Percentiles rank a stretch among this genome's conserved stretches.
Evolutionary conservation across 1,140 invertebrate genomes (phyloP).

Genomic region (Drosophila grimshawi): DNA sequence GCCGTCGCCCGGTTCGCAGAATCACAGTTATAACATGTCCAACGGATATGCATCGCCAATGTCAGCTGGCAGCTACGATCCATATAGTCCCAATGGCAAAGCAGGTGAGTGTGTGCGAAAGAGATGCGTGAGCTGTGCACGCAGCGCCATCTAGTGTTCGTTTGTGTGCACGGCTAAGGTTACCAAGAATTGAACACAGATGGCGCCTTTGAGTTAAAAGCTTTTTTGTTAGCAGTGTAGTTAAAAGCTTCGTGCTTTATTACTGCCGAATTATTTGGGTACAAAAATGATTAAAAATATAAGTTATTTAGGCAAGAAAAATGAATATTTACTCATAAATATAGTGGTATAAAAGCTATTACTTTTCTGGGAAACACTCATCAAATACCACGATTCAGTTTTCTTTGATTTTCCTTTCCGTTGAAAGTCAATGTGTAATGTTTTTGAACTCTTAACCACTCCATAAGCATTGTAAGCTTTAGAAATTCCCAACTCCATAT

Average conservation of each 20-base stretch:
- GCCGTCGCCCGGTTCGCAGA: slow-evolving; percentile 86
- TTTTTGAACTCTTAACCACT: too few relatives aligned
- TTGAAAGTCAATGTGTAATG: too few relatives aligned
- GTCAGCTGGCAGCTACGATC: slow-evolving; percentile 93
- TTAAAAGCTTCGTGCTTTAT: background rate
- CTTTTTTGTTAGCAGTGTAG: background rate
- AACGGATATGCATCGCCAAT: slow-evolving; percentile 93
- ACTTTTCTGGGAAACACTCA: too few relatives aligned
- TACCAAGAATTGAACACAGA: slow-evolving; percentile 4
- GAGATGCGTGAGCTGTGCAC: background rate
- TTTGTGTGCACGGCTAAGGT: background rate
- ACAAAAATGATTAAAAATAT: too few relatives aligned
- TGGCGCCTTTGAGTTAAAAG: slow-evolving; percentile 19
- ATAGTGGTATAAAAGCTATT: too few relatives aligned
- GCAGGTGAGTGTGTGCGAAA: slow-evolving; percentile 88
- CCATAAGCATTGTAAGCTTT: too few relatives aligned
- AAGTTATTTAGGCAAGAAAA: too few relatives aligned
- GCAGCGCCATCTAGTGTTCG: slow-evolving; percentile 34
- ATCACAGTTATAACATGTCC: slow-evolving; percentile 87
- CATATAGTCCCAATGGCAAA: slow-evolving; percentile 94
- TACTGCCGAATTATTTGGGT: too few relatives aligned
- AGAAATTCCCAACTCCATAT: too few relatives aligned
- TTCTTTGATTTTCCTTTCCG: too few relatives aligned
- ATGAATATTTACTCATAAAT: too few relatives aligned
- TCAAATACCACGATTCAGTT: too few relatives aligned